Conservation (phyloP, 2,797 vertebrate genomes). For the Morelia viridis region DNA sequence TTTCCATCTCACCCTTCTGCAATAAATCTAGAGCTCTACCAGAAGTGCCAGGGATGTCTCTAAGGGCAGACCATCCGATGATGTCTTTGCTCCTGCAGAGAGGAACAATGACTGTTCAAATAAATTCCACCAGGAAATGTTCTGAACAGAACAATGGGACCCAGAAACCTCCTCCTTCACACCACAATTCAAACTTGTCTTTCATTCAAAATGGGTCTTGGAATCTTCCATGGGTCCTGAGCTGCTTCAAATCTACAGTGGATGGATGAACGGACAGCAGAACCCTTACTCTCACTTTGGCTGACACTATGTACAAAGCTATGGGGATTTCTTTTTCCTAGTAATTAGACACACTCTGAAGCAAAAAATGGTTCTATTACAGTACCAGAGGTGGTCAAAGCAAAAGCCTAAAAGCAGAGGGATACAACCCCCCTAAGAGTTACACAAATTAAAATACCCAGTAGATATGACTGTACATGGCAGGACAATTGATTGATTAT, state of each 20-base stretch:
- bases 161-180: neutral
- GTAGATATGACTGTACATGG: neutral
- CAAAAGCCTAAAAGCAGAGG: neutral
- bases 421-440: neutral
- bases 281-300: neutral
- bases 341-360: neutral
- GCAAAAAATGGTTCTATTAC: neutral
- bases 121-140: neutral
- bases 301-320: neutral
- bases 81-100: neutral
- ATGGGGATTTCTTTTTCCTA: neutral
- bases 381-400: neutral
- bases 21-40: neutral
- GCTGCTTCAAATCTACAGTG: neutral
- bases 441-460: neutral
- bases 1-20: neutral
- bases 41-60: neutral
- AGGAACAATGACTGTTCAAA: neutral
- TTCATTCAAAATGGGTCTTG: neutral
- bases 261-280: neutral
- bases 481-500: neutral
- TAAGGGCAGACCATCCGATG: neutral
- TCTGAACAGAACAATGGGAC: neutral
- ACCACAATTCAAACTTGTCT: neutral
- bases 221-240: neutral